Base-by-base conservation (phyloP, 2,888 invertebrate species). In the Timema cristinae region DNA sequence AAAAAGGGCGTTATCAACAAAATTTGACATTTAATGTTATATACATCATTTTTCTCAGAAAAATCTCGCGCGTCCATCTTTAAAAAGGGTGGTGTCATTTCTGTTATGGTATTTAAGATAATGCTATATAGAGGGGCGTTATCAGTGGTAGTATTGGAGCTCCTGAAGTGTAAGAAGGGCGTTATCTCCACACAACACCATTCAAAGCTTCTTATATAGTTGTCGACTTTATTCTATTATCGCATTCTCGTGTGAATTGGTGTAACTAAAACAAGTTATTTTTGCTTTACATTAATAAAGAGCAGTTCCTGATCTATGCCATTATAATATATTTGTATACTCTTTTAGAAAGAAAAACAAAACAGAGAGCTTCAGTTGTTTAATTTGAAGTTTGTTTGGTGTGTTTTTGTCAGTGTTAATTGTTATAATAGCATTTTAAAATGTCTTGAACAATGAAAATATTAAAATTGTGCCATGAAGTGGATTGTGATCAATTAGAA, bases 1-100 rank as follows among this genome's bases (percentile, higher is more conserved):
- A 56, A 56, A 32, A 56, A 56, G 56, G 56, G 56, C 56, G 56
- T 56, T 56, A 56, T 56, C 56, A 56, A 11, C 56, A 56, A 56
- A 56, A 56, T 7, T 13, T n/a, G 16, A 7, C 7, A 56, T 56
- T 11, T 56, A 16, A 32, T 32, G 32, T 32, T 32, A 32, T 32
- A 32, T 32, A 32, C 32, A 32, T 32, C 13, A 16, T 11, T 56
- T 7, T n/a, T 56, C 16, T 15, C 56, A 56, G 56, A 16, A 16
- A 11, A 56, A 56, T 56, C 7, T 7, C 15, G 15, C 16, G 56
- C 6, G 16, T 11, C 16, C 6, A 56, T 15, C 56, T 56, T 5
- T 56, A 56, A 11, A 56, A 56, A 56, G 15, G 9, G 56, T 7
- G 4, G 15, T 56, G 13, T 56, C 56, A 56, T 56, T 15, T 56